Base-by-base conservation (phyloP, 2,888 invertebrate species). In the Cheilosia variabilis region DNA sequence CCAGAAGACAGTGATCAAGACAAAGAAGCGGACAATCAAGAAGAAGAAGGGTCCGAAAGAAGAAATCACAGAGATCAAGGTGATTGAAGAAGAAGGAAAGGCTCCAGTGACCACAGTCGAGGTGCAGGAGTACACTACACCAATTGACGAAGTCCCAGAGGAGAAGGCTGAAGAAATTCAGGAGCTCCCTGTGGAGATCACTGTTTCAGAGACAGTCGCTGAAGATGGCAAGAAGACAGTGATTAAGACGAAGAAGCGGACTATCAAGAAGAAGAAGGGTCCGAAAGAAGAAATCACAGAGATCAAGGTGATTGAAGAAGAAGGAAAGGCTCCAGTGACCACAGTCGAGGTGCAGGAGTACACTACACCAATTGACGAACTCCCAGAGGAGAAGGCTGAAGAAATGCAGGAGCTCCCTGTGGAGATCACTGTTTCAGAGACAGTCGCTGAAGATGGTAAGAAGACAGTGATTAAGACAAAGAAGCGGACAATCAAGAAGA, bases 11-110 rank as follows among this genome's bases (percentile, higher is more conserved):
- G 91, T 1, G 4, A 41, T 52, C 4, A 72, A 62, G 89, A 91
- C 89, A 91, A 93, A 87, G 88, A 92, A 75, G 92, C 91, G 63
- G 89, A 92, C 81, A 89, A 90, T 88, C 90, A 92, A 88, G 91
- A 92, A 88, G 91, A 89, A 13, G 89, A 91, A 86, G 88, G 90
- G 86, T 91, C 92, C n/a, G 87, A 90, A 86, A 90, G 89, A 57
- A 57, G 62, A 69, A 45, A 34, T 69, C 37, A 78, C 77, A 4
- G 68, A 78, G 62, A 78, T 78, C 34, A 53, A 57, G 45, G 60
- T 60, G 4, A 89, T 89, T 17, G 88, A 90, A 73, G 90, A 90
- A 75, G 90, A 90, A 43, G 89, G 87, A 1, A 89, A 90, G 66
- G 84, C 88, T 4, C 92, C 92, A 0, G 89, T 90, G 3, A 90